Base-by-base conservation (phyloP, 1,140 invertebrate genomes). In the Drosophila miranda region DNA sequence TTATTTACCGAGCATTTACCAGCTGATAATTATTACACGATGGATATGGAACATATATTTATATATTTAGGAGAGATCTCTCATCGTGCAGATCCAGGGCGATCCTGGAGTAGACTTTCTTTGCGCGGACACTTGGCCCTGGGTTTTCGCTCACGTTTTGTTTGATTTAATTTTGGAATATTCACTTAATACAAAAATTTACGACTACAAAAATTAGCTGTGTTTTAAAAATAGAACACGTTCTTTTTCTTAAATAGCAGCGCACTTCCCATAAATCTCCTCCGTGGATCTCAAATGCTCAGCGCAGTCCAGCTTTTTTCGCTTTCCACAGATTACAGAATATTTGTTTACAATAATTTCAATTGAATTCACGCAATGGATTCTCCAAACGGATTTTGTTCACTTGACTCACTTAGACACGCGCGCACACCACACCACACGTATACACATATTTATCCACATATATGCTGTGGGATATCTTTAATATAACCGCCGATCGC, bases 201-300 rank as follows among this genome's bases (percentile, higher is more conserved):
- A 74, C 61, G 81, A 51, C 62, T 51, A 72, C 43, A 90, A 75
- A 79, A 81, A 75, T 90, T 90, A 78, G 88, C 88, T 90, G 54
- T 90, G 84, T 86, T 90, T 81, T 90, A 90, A 70, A 90, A 90
- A 90, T 90, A 90, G 88, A 81, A 86, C 82, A 75, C 58, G 73
- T 62, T 71, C 82, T 67, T 78, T 78, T 70, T 70, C 44, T 44
- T 78, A 63, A 86, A 78, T 82, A 75, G 83, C 82, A 78, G 78
- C 78, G 57, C 57, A 87, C 78, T 70, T 73, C 77, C 42, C 49
- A 76, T 59, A 64, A 72, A 69, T 83, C 42, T 61, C 48, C 57
- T 55, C 21, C 59, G 44, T 16, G 56, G 34, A 74, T 50, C 19
- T 19, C 19, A 19, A 19, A 19, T 19, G 19, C 19, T 2, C 19